phyloP scores from a whole-genome alignment of 2,888 invertebrate species.

The Uloborus plumipes region DNA sequence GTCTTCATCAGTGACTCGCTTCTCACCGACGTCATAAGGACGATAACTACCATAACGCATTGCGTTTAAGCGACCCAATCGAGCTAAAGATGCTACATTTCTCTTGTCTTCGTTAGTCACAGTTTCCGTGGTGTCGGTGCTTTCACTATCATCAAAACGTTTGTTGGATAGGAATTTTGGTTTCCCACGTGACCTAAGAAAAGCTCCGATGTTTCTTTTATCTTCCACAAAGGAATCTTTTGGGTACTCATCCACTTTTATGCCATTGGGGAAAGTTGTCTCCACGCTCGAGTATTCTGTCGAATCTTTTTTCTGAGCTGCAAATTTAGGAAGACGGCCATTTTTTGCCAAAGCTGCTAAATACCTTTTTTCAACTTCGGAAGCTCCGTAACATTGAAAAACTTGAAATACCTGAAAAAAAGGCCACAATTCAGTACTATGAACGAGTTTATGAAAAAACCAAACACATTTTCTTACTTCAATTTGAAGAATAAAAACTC shows the following conservation, averaged over 20 bases:
- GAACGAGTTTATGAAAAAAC: background rate
- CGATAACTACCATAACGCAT: constrained; percentile 33
- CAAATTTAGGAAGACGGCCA: constrained; percentile 44
- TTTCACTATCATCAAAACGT: background rate
- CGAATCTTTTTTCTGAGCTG: constrained; percentile 37
- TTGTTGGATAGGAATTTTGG: constrained; percentile 6
- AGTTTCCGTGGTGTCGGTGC: background rate
- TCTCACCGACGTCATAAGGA: constrained; percentile 22
- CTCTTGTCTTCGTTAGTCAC: constrained; percentile 22
- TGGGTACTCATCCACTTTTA: constrained; percentile 21
- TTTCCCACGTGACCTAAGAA: constrained; percentile 28
- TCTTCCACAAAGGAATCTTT: constrained; percentile 19
- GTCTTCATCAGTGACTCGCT: constrained; percentile 33
- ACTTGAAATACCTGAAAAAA: constrained; percentile 13
- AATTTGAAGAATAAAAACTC: no score
- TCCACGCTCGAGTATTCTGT: constrained; percentile 15
- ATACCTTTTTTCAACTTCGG: constrained; percentile 36
- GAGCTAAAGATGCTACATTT: constrained; percentile 45
- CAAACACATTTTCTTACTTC: no score
- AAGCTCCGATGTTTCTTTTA: constrained; percentile 32
- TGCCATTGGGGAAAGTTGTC: background rate
- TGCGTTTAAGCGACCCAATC: constrained; percentile 48
- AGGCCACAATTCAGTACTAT: background rate
- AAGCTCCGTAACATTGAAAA: constrained; percentile 15
- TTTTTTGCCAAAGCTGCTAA: constrained; percentile 51